phyloP scores from a whole-genome alignment of 2,113 vertebrate species.

The Thalassoma bifasciatum region DNA sequence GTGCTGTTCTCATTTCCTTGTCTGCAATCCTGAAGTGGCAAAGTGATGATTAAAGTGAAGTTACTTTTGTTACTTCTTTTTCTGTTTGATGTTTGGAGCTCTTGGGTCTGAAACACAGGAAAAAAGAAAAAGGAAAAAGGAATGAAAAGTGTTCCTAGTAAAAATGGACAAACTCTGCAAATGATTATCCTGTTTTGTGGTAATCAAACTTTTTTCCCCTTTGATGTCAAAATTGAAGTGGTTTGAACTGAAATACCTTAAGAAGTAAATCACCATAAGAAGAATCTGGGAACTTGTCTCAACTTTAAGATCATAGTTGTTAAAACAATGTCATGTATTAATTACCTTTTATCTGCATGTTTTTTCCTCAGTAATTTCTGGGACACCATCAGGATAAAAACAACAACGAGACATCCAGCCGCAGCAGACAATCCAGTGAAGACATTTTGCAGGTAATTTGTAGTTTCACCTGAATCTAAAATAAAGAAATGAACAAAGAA shows the following conservation, averaged over 20 bases:
- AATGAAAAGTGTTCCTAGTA: too few species aligned
- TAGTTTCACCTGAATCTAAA: not conserved
- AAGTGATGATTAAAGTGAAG: conserved; percentile 52
- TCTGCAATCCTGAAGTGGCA: not conserved
- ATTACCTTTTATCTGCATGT: conserved; percentile 55
- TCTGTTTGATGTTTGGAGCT: not conserved
- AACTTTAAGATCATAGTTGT: too few species aligned
- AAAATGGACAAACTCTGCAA: too few species aligned
- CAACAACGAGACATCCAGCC: conserved; percentile 68
- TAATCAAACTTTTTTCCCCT: too few species aligned
- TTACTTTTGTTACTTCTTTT: conserved; percentile 28
- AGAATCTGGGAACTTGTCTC: too few species aligned
- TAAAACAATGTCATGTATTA: too few species aligned
- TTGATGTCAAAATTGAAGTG: too few species aligned
- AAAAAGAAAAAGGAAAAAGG: not conserved
- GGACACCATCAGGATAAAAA: conserved; percentile 24
- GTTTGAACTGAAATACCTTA: too few species aligned
- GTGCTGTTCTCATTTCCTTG: not conserved
- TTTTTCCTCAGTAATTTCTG: conserved; percentile 19
- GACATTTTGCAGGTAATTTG: not conserved
- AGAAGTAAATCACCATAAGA: too few species aligned
- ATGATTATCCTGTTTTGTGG: too few species aligned
- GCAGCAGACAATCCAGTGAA: conserved; percentile 69
- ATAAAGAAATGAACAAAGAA: not conserved
- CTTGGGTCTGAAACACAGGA: conserved; percentile 56